Evolutionary conservation across 2,113 vertebrate genomes (phyloP).

Genomic region (Rostratula benghalensis): DNA sequence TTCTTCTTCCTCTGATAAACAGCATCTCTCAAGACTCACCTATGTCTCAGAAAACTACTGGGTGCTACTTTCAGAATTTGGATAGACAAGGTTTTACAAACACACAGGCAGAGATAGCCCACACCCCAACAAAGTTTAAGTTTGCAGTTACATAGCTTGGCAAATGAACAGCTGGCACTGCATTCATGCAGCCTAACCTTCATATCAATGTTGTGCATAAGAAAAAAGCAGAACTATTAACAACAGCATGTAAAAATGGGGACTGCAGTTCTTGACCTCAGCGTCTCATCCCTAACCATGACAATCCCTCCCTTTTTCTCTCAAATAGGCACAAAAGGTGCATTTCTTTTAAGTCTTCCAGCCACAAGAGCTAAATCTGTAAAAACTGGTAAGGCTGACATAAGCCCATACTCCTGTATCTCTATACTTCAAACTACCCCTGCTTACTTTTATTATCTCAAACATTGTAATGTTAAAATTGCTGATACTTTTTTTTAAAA

Average conservation of each 20-base stretch:
- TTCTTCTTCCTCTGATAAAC: not conserved
- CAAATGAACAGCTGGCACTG: not conserved
- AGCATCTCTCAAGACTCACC: not conserved
- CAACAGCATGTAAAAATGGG: not conserved
- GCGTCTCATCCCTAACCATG: not conserved
- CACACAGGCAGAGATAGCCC: fast-evolving
- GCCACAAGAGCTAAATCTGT: not conserved
- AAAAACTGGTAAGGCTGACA: not conserved
- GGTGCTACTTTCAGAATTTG: not conserved
- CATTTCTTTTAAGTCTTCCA: not conserved
- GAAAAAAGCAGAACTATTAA: not conserved
- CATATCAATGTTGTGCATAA: not conserved
- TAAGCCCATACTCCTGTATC: not conserved
- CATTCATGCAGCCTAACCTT: not conserved
- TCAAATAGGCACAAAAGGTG: fast-evolving
- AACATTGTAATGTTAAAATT: slow-evolving; percentile 47
- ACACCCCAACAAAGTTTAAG: not conserved
- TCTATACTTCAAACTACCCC: slow-evolving; percentile 22
- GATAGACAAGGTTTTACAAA: not conserved
- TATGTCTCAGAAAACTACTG: not conserved
- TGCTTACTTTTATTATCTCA: slow-evolving; percentile 31
- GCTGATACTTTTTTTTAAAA: not conserved
- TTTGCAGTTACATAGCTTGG: not conserved
- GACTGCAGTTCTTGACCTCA: not conserved
- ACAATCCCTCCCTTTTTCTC: not conserved